phyloP scores from a whole-genome alignment of 2,113 vertebrate species.

The Takifugu bimaculatus region DNA sequence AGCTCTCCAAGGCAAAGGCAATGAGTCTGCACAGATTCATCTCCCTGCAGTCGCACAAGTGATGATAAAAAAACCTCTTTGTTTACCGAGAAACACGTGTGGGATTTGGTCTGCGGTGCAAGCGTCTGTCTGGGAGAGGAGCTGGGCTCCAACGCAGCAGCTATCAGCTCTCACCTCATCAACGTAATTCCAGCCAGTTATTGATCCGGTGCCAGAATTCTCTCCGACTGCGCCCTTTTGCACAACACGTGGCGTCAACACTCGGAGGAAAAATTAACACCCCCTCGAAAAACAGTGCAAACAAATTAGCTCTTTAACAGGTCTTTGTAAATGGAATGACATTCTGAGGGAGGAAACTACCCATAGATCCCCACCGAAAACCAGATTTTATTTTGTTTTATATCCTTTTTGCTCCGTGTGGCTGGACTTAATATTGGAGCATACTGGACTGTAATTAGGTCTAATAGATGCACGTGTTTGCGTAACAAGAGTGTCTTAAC shows the following conservation, averaged over 20 bases:
- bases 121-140: slow-evolving; percentile 36
- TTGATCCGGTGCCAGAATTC: slow-evolving; percentile 41
- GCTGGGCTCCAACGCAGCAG: slow-evolving; percentile 17
- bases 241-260: slow-evolving; percentile 1
- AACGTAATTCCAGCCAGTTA: slow-evolving; percentile 50
- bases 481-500: no score
- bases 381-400: not conserved
- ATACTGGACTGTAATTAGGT: no score
- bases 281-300: slow-evolving; percentile 1
- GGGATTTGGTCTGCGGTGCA: slow-evolving; percentile 7
- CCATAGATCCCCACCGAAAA: no score
- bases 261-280: slow-evolving; percentile 18
- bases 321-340: no score
- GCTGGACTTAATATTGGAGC: no score
- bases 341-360: no score
- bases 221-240: slow-evolving; percentile 27
- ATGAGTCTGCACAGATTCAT: slow-evolving; percentile 11
- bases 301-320: not conserved
- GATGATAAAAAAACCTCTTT: slow-evolving; percentile 23
- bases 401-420: no score
- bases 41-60: slow-evolving; percentile 2
- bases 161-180: slow-evolving; percentile 53
- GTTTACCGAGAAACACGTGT: not conserved
- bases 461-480: no score
- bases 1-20: slow-evolving; percentile 24